Conservation (phyloP, 2,797 vertebrate species). For the Chaetophractus vellerosus region DNA sequence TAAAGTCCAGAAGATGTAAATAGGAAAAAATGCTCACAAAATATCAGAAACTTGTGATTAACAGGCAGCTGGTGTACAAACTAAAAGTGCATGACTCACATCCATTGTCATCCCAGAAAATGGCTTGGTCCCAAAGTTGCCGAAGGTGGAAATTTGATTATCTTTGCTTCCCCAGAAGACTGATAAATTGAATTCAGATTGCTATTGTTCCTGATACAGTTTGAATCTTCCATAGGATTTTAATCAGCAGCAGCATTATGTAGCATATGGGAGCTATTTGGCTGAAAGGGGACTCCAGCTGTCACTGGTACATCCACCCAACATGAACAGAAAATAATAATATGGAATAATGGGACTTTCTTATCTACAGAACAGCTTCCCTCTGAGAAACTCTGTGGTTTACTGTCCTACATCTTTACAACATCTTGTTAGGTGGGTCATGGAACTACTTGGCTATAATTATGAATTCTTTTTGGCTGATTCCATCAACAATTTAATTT, state of each 20-base stretch:
- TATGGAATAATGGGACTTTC: constrained; percentile 55
- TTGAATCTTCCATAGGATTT: constrained; percentile 79
- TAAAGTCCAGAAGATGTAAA: constrained; percentile 40
- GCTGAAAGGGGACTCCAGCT: constrained; percentile 83
- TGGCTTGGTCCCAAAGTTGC: constrained; percentile 77
- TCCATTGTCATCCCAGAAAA: constrained; percentile 76
- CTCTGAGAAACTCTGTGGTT: constrained; percentile 71
- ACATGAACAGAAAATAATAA: constrained; percentile 78
- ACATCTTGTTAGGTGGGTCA: constrained; percentile 24
- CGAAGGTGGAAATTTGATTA: constrained; percentile 83
- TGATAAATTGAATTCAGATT: constrained; percentile 81
- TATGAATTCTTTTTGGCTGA: constrained; percentile 28
- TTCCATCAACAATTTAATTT: constrained; percentile 12
- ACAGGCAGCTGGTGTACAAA: constrained; percentile 73
- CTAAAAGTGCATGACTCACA: constrained; percentile 47
- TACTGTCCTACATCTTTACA: constrained; percentile 26
- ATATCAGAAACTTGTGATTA: constrained; percentile 71
- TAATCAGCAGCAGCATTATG: constrained; percentile 81
- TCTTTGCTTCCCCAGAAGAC: constrained; percentile 83
- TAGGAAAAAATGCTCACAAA: constrained; percentile 2
- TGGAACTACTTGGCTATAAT: constrained; percentile 23
- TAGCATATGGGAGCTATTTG: constrained; percentile 83
- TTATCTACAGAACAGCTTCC: constrained; percentile 68
- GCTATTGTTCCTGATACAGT: constrained; percentile 80
- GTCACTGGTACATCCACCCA: constrained; percentile 70